Base-by-base conservation (phyloP, 2,888 invertebrate genomes). In the Netelia fuscicornis region DNA sequence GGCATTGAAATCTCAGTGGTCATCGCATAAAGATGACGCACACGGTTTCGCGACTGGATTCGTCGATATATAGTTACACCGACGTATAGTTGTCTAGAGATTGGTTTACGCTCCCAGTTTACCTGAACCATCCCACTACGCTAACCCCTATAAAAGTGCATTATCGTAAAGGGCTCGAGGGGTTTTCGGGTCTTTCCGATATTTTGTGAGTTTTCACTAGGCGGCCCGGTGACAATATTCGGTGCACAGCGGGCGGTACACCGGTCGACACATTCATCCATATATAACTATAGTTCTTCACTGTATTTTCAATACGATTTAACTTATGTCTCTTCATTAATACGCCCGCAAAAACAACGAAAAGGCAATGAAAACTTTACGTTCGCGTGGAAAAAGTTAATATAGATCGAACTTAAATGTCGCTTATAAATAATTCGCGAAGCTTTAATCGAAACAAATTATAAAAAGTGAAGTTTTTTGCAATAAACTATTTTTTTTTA, bases 151-250 rank as follows among this genome's bases (percentile, higher is more conserved):
- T 86, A 84, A 76, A 84, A 74, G 72, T 79, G 71, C 62, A 76
- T 70, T 75, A 78, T 81, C 62, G 78, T 71, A 86, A 86, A 86
- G 83, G 86, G 86, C 78, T 85, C 85, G 72, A 11, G 60, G 52
- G 42, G 70, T 54, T 37, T n/a, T 23, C 58, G 76, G 25, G 30
- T 52, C n/a, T 74, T 37, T 75, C 70, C 58, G 42, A 2, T 78
- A 71, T 81, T 84, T 84, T 80, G 77, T 78, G n/a, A 72, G 60
- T 75, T 77, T 81, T 86, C 17, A 70, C 64, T 25, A 60, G 54
- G 23, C 42, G 37, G 68, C 58, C 48, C 67, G n/a, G 37, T 56
- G 52, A 81, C 56, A 11, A 68, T 79, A 76, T 80, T 74, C 77
- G 60, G 64, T 78, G 62, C 81, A 13, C 84, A 67, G 20, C 80